Evolutionary conservation across 2,797 vertebrate species (phyloP), one percentile per base, ranked within the genome.

Genomic region (Salarias fasciatus): DNA sequence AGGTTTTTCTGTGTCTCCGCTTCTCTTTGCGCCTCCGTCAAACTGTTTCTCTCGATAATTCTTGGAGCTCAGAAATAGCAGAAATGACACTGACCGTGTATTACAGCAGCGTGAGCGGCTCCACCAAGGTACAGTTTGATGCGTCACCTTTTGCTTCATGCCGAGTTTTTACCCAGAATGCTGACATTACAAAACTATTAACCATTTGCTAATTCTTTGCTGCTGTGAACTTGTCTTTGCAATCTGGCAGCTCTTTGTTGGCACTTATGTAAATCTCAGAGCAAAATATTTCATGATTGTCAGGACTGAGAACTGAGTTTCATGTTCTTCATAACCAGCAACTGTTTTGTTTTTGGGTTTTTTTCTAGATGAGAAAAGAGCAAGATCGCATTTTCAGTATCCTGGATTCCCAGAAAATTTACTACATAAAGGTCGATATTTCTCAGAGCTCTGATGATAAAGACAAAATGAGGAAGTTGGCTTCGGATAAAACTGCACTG

Each of bases 21-120:
- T 42, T 53, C 50, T 69, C 30, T 30, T 10, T 12, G 5, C 29
- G n/a, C 29, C 12, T 43, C 53, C 68, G 36, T 62, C 28, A 10
- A 9, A 13, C 2, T 12, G 30, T 45, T 40, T 67, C 14, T 31
- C 1, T 11, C 28, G n/a, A 28, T 14, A 12, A 45, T 1, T 42
- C 4, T 28, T 5, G 12, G 28, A 8, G 2, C 8, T 2, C 5
- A 2, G 33, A 35, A 6, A 1, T 35, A 35, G 9, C 53, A 69
- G 53, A 49, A 7, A 88, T 87, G 88, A 0, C 61, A 0, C 1
- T 90, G 37, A 68, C 0, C 13, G 30, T 91, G 59, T 89, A 50
- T 75, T 64, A 1, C n/a, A 1, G 75, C 68, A 87, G 62, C 3
- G 83, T 84, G 51, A 75, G 56, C 43, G 1, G 67, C 5, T 45